A percentile compares a stretch with the other conserved stretches of the same genome.
Conservation (phyloP, 2,888 invertebrate species). For the Amphipyra tragopoginis region DNA sequence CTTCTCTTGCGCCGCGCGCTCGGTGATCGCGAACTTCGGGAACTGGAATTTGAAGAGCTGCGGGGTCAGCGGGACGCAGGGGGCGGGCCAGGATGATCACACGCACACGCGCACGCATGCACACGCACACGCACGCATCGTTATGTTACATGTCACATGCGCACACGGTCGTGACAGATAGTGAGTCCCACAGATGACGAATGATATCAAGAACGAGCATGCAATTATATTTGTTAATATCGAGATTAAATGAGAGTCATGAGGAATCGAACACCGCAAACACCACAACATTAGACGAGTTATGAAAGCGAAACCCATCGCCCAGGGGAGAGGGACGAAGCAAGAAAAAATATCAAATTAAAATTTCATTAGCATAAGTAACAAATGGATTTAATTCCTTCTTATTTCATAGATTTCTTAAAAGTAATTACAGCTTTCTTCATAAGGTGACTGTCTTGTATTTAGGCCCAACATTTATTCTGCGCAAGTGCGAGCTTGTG, state of each 20-base stretch:
- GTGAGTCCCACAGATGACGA: conserved; percentile 69
- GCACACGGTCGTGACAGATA: conserved; percentile 58
- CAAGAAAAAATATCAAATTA: conserved; percentile 68
- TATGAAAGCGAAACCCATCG: conserved; percentile 84
- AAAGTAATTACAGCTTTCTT: too few species aligned
- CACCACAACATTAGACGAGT: conserved; percentile 78
- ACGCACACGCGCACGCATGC: conserved; percentile 50
- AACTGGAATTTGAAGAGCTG: conserved; percentile 90
- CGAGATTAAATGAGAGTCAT: conserved; percentile 70
- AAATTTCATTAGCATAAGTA: conserved; percentile 35
- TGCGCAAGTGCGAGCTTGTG: too few species aligned
- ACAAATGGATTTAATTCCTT: not conserved
- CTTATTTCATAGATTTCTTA: not conserved
- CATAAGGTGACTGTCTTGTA: too few species aligned
- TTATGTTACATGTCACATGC: conserved; percentile 49
- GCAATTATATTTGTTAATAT: conserved; percentile 73
- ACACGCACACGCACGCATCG: conserved; percentile 48
- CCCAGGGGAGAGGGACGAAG: conserved; percentile 73
- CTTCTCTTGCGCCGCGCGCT: conserved; percentile 82
- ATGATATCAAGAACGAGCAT: conserved; percentile 63
- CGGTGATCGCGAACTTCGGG: conserved; percentile 85
- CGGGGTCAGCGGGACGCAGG: conserved; percentile 80
- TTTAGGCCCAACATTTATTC: too few species aligned
- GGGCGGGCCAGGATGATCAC: conserved; percentile 61
- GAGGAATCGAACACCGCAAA: conserved; percentile 77